These are phyloP conservation scores for Hippolais icterina DNA, from an alignment of 2,113 vertebrate species.

Conservation along the genomic window DNA sequence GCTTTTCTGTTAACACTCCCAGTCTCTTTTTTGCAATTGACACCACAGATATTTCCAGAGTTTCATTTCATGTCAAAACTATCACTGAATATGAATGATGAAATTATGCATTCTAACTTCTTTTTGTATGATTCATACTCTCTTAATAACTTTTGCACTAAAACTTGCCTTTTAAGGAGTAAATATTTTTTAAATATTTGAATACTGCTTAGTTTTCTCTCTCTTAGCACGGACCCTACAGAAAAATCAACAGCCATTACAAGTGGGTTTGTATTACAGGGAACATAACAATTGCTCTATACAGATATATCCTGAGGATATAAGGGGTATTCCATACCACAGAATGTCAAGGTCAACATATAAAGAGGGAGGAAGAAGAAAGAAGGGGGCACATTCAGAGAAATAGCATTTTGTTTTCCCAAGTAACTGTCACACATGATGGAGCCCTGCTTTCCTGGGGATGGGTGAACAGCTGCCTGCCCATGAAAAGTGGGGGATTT, in stretches of 20 bases:
- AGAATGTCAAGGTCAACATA: neutral
- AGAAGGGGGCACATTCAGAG: neutral
- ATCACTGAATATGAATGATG: neutral
- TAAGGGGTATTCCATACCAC: neutral
- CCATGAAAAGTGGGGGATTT: neutral
- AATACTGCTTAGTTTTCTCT: neutral
- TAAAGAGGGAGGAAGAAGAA: neutral
- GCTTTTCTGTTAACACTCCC: neutral
- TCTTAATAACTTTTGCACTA: neutral
- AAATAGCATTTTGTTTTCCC: neutral
- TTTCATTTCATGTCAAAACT: neutral
- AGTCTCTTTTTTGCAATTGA: neutral
- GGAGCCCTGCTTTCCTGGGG: neutral
- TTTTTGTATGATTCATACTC: neutral
- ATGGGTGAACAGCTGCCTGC: neutral
- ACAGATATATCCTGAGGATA: neutral
- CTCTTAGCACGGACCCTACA: neutral
- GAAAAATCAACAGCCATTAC: neutral
- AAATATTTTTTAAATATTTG: neutral
- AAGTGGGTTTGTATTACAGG: neutral
- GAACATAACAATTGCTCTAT: neutral
- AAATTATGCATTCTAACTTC: neutral
- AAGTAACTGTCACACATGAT: neutral
- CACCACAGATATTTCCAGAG: neutral
- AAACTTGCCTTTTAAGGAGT: neutral